Base-by-base conservation (phyloP, 2,888 invertebrate species). In the Gastrophysa polygoni region DNA sequence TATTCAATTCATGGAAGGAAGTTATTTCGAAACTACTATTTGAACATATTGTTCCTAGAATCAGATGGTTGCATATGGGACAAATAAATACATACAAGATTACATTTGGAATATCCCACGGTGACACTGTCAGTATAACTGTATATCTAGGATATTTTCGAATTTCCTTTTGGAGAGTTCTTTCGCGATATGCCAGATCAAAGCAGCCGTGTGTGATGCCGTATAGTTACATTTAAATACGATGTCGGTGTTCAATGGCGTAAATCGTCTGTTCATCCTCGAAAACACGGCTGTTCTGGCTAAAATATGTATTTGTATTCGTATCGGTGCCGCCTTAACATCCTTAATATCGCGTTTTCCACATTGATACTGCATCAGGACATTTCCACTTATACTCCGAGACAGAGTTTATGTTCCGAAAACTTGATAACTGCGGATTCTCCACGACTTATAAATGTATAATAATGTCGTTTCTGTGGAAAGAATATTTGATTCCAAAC, bases 241-340 rank as follows among this genome's bases (percentile, higher is more conserved):
- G 65, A 65, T 50, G 64, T 68, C 47, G 59, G 63, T 75, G 76
- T 71, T 76, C 75, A 77, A 77, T 77, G 76, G 75, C 67, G 73
- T 74, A 72, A 68, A 71, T 60, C 63, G 52, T 61, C 72, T 72
- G 75, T 76, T 75, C 76, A 75, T 76, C 62, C 57, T 69, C 10
- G 24, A 43, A 44, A 54, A 54, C 54, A 43, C 24, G 72, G 66
- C 66, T 67, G 68, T 73, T 73, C 64, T 64, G 63, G 60, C 69
- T 74, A 74, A 78, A 75, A 78, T 69, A 77, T 77, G 75, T 76
- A 78, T 79, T 79, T 78, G 78, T 79, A 79, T 79, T 77, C 79
- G 76, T 74, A 73, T 76, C 72, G 61, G 76, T 75, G 70, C 74
- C 68, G 71, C 69, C 73, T 78, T 78, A 78, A 76, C 77, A 72